Conservation (phyloP, 2,113 vertebrate species). For the Apodemus speciosus region DNA sequence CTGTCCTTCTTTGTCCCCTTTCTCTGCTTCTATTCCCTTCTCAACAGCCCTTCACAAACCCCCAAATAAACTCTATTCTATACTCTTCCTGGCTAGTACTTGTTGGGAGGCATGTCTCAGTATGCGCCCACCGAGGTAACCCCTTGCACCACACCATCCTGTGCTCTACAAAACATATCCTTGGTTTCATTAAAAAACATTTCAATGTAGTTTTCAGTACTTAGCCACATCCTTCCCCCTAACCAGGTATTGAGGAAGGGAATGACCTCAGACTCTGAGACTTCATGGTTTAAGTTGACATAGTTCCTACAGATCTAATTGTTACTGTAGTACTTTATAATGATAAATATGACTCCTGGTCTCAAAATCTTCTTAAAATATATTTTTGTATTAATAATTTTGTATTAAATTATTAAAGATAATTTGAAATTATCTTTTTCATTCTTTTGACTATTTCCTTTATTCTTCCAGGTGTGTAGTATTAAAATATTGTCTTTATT, state of each 20-base stretch:
- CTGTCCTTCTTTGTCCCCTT: too few relatives aligned
- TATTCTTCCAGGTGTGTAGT: conserved; percentile 44
- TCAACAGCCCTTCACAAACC: too few relatives aligned
- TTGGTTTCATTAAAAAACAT: too few relatives aligned
- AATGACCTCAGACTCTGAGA: background rate
- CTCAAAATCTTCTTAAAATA: conserved; percentile 5
- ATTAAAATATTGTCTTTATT: conserved; percentile 53
- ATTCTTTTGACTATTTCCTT: conserved; percentile 38
- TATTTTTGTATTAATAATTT: conserved; percentile 35
- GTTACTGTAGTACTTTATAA: conserved; percentile 20
- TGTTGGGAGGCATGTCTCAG: too few relatives aligned
- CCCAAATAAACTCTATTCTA: too few relatives aligned
- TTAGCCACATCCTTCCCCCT: background rate
- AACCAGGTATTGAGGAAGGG: background rate
- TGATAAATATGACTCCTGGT: conserved; percentile 37
- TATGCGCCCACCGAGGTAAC: too few relatives aligned
- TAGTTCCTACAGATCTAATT: background rate
- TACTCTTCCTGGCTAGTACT: too few relatives aligned
- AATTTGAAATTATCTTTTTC: conserved; percentile 46
- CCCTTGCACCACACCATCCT: too few relatives aligned
- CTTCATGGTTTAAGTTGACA: conserved; percentile 20
- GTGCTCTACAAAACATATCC: too few relatives aligned
- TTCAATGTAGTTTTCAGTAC: background rate
- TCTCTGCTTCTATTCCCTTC: too few relatives aligned
- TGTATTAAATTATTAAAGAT: too few relatives aligned